These are phyloP conservation scores for Drosophila demipolita DNA, from an alignment of 2,888 invertebrate genomes.

Conservation along the genomic window DNA sequence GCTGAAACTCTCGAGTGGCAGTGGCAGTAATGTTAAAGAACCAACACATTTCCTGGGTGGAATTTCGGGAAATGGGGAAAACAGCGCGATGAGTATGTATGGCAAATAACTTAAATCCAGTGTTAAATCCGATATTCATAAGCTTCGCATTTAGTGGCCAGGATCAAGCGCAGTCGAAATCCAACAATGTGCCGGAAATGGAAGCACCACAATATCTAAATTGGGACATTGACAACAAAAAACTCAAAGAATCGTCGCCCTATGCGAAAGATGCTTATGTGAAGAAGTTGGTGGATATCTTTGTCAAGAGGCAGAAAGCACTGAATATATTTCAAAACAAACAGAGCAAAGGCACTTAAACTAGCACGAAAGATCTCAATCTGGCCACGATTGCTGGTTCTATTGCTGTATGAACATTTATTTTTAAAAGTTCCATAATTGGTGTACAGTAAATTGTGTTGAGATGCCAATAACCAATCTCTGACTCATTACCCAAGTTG, in stretches of 20 bases:
- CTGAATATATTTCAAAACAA: constrained; percentile 8
- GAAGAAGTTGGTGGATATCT: constrained; percentile 48
- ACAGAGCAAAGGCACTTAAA: not conserved
- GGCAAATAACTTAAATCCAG: constrained; percentile 13
- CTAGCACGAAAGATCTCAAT: not conserved
- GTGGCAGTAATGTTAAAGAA: not conserved
- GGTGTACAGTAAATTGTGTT: constrained; percentile 12
- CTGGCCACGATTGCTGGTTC: not conserved
- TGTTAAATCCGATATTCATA: constrained; percentile 34
- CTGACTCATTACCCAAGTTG: constrained; percentile 41
- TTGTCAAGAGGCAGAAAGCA: constrained; percentile 31
- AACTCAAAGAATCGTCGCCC: constrained; percentile 34
- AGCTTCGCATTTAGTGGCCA: constrained; percentile 31
- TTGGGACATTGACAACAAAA: constrained; percentile 55
- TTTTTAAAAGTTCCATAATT: constrained; percentile 17
- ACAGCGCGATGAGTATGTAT: constrained; percentile 28
- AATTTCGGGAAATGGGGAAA: not conserved
- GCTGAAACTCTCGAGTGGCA: constrained; percentile 4
- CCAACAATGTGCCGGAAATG: constrained; percentile 10
- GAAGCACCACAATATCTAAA: constrained; percentile 56
- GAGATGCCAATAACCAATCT: constrained; percentile 2
- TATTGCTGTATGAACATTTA: not conserved
- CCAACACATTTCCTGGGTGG: not conserved
- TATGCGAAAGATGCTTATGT: constrained; percentile 52
- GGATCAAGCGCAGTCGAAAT: constrained; percentile 19